These are phyloP conservation scores for Ferdinandea cuprea DNA, from an alignment of 2,888 invertebrate species.

Conservation along the genomic window DNA sequence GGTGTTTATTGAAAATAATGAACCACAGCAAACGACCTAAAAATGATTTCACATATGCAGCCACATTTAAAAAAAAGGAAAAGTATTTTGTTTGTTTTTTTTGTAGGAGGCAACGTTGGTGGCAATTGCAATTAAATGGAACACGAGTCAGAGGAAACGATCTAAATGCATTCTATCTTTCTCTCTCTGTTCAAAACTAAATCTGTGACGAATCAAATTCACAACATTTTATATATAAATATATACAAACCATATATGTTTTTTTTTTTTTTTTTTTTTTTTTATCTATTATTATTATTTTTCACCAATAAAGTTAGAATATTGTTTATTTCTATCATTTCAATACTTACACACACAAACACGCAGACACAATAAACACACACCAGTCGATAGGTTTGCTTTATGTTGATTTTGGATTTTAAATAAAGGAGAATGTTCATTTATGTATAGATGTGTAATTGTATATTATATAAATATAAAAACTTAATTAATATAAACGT, in stretches of 20 bases:
- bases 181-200: conserved; percentile 52
- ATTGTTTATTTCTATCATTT: conserved; percentile 20
- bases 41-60: neutral
- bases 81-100: neutral
- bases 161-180: neutral
- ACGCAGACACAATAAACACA: conserved; percentile 16
- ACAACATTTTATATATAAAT: conserved; percentile 53
- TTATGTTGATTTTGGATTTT: conserved; percentile 59
- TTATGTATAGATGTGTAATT: conserved; percentile 66
- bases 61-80: neutral
- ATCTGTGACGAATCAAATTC: conserved; percentile 71
- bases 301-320: conserved; percentile 18
- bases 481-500: conserved; percentile 39
- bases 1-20: conserved; percentile 75
- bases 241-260: conserved; percentile 15
- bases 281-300: conserved; percentile 35
- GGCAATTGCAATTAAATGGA: conserved; percentile 35
- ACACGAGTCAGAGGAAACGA: conserved; percentile 23
- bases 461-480: conserved; percentile 64
- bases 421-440: conserved; percentile 39
- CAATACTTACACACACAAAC: conserved; percentile 18
- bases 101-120: neutral
- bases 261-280: too few relatives aligned
- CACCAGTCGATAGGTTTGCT: conserved; percentile 46
- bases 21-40: conserved; percentile 77